These are phyloP conservation scores for Oligia strigilis DNA, from an alignment of 2,888 invertebrate species.

Conservation along the genomic window DNA sequence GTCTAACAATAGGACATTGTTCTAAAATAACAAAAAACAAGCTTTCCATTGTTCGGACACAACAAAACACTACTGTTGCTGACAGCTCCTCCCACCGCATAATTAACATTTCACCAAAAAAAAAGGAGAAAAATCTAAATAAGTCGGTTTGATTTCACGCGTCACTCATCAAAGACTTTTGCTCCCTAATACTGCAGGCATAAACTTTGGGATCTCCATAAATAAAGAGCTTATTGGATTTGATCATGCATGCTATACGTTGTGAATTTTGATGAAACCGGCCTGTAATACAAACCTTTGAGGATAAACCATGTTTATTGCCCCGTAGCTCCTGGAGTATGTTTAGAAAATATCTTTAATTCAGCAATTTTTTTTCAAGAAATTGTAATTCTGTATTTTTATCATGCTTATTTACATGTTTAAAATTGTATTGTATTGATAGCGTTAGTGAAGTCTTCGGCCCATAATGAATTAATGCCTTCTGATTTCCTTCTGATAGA, in stretches of 20 bases:
- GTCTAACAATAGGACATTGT: constrained; percentile 30
- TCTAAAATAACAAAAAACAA: constrained; percentile 26
- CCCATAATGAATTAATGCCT: neutral
- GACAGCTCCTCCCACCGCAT: constrained; percentile 27
- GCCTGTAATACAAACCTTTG: constrained; percentile 6
- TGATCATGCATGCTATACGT: constrained; percentile 38
- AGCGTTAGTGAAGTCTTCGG: neutral
- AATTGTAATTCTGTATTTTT: neutral
- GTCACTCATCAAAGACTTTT: constrained; percentile 48
- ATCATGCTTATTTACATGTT: neutral
- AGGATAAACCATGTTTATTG: constrained; percentile 32
- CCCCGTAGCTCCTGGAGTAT: constrained; percentile 33
- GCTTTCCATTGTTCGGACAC: constrained; percentile 17
- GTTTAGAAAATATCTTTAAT: constrained; percentile 10
- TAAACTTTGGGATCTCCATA: constrained; percentile 29
- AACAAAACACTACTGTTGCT: constrained; percentile 41
- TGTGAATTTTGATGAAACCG: constrained; percentile 21
- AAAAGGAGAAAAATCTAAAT: constrained; percentile 1
- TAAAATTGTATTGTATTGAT: neutral
- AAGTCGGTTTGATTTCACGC: constrained; percentile 47
- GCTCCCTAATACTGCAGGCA: constrained; percentile 26
- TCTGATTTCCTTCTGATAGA: no score
- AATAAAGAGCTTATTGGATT: constrained; percentile 47
- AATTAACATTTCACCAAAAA: constrained; percentile 28
- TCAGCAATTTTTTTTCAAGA: neutral